Base-by-base conservation (phyloP, 2,888 invertebrate species). In the Pyrgus malvae region DNA sequence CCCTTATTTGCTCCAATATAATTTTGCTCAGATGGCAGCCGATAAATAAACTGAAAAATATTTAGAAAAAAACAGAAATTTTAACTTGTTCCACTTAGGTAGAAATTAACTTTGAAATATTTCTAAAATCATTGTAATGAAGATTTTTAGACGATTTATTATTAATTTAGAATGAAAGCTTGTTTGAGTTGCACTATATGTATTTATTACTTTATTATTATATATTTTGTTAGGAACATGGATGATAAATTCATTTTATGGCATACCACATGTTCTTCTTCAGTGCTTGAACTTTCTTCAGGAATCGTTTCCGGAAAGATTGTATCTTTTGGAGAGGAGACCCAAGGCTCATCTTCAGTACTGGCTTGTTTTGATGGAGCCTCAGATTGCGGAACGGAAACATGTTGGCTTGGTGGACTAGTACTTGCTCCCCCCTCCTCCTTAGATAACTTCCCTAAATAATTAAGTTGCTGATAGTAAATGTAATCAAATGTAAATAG, bases 291-390 rank as follows among this genome's bases (percentile, higher is more conserved):
- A 72, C 96, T 97, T 80, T 97, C 97, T 83, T 97, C 97, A 0
- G 97, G 97, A 66, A 97, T 97, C 5, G 97, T 97, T 91, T 97
- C 97, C 7, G 97, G 97, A 74, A 97, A 97, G 55, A 94, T 94
- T 11, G 95, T 96, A 60, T 97, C 97, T 78, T 97, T 97, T 3
- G 96, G 96, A 7, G 96, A 96, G 2, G 96, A 95, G 9, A 96
- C 92, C 96, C 96, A 96, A 11, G 92, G 93, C 91, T 95, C 94
- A 60, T 94, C 94, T 51, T 94, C 94, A 8, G 83, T 88, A 59
- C 80, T 84, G 25, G 80, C 80, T 61, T 86, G 89, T 70, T 88
- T 87, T 1, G 79, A 90, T 25, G 83, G 90, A 60, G 91, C 87
- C 45, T 93, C 93, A 0, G 92, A 90, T 53, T 91, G 92, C 0